Base-by-base conservation (phyloP, 2,113 vertebrate species). In the Megaleporinus macrocephalus region DNA sequence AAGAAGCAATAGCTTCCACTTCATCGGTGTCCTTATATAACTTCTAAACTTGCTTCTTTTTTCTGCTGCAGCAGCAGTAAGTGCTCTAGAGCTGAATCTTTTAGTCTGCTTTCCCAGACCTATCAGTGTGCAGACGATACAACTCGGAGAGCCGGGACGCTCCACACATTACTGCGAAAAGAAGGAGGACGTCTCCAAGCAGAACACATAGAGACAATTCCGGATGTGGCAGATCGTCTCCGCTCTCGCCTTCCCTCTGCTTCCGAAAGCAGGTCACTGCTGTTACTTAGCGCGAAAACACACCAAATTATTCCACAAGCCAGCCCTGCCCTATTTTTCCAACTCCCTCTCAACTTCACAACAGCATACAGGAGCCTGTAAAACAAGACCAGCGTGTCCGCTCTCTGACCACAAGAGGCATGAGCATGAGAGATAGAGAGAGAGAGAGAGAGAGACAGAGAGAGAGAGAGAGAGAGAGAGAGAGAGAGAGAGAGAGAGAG, bases 231-330 rank as follows among this genome's bases (percentile, higher is more conserved):
- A 83, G 71, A 47, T 41, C 55, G 33, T 33, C 49, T 68, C 10
- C 6, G n/a, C n/a, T 78, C 49, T 27, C 27, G 47, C 59, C 33
- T 79, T 69, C 62, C n/a, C 61, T 71, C 26, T 63, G 30, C 59
- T 73, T 69, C 80, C 68, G n/a, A 72, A 83, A 79, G 73, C 57
- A 76, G 65, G 66, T 62, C 76, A 65, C 24, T 44, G 65, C 33
- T 65, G 30, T 57, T 62, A 71, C 63, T 75, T 76, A 55, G 70
- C 70, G 62, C 61, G 41, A 10, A 65, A 20, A 65, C 49, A 74
- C 51, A 33, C 20, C 11, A 73, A 49, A 74, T 72, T 80, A 80
- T 72, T 75, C 65, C 30, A 81, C n/a, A 68, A 15, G 69, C 59
- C 79, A 81, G 59, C 13, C 44, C 3, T 24, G 49, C 66, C 72